A percentile compares a stretch with the other conserved stretches of the same genome.
phyloP scores from a whole-genome alignment of 2,888 invertebrate species.

The Dasysyrphus tricinctus region DNA sequence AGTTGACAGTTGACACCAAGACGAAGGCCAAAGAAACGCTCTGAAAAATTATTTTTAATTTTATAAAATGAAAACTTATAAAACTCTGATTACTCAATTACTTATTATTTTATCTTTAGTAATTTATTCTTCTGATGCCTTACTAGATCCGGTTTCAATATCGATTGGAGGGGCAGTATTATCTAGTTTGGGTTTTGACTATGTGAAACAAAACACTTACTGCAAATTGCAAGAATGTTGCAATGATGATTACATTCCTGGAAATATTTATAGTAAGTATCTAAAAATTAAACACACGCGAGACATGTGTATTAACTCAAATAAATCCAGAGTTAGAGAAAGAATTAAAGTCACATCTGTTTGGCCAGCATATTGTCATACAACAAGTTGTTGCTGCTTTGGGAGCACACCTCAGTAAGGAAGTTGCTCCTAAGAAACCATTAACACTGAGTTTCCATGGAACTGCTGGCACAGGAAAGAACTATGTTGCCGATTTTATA shows the following conservation, averaged over 20 bases:
- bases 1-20: too few species aligned
- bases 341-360: too few species aligned
- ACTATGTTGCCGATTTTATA: too few species aligned
- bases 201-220: conserved; percentile 77
- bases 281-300: background rate
- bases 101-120: background rate
- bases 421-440: too few species aligned
- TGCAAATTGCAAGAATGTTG: conserved; percentile 87
- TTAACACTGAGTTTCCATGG: too few species aligned
- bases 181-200: conserved; percentile 70
- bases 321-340: too few species aligned
- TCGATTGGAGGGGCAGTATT: conserved; percentile 75
- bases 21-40: too few species aligned
- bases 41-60: background rate
- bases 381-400: too few species aligned
- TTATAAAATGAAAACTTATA: conserved; percentile 15
- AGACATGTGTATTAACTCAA: background rate
- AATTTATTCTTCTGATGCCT: background rate
- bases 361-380: too few species aligned
- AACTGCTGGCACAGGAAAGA: too few species aligned
- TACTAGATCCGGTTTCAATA: conserved; percentile 79
- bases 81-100: background rate
- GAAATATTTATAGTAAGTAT: conserved; percentile 84
- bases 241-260: conserved; percentile 85
- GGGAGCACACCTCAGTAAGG: too few species aligned